phyloP scores from a whole-genome alignment of 1,140 invertebrate species.

The Adelges cooleyi region DNA sequence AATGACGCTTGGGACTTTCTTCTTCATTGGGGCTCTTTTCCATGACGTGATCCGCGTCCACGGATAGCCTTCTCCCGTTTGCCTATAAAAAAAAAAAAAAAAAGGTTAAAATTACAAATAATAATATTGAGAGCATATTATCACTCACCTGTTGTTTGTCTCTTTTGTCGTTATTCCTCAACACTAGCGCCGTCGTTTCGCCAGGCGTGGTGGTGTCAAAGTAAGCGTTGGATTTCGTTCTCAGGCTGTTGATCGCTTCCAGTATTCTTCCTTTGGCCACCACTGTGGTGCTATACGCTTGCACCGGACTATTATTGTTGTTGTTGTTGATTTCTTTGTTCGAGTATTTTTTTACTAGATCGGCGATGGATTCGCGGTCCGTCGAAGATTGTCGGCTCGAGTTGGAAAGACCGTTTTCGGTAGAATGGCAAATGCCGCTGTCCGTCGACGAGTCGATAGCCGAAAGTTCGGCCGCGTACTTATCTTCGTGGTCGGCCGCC shows the following conservation, averaged over 20 bases:
- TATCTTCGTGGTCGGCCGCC: not conserved
- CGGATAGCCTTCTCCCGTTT: not conserved
- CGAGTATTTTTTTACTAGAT: constrained; percentile 18
- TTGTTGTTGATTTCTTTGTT: not conserved
- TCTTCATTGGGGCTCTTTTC: not conserved
- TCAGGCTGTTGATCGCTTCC: constrained; percentile 20
- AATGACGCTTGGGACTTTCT: constrained; percentile 15
- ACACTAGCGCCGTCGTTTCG: not conserved
- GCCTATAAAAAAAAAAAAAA: not conserved
- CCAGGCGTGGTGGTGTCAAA: not conserved
- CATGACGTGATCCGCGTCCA: not conserved
- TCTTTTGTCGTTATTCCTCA: not conserved
- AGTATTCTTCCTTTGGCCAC: constrained; percentile 21
- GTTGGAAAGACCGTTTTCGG: constrained; percentile 18
- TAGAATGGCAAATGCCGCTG: constrained; percentile 55
- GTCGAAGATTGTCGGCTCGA: constrained; percentile 11
- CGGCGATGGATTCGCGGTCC: constrained; percentile 17
- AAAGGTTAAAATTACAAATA: not conserved
- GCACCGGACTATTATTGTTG: not conserved
- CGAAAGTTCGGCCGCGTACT: not conserved
- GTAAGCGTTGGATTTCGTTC: constrained; percentile 2
- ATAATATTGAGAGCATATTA: no score
- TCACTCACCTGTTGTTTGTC: not conserved
- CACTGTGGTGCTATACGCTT: not conserved
- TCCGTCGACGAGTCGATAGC: constrained; percentile 55